Base-by-base conservation (phyloP, 2,888 invertebrate species). In the Labia minor region DNA sequence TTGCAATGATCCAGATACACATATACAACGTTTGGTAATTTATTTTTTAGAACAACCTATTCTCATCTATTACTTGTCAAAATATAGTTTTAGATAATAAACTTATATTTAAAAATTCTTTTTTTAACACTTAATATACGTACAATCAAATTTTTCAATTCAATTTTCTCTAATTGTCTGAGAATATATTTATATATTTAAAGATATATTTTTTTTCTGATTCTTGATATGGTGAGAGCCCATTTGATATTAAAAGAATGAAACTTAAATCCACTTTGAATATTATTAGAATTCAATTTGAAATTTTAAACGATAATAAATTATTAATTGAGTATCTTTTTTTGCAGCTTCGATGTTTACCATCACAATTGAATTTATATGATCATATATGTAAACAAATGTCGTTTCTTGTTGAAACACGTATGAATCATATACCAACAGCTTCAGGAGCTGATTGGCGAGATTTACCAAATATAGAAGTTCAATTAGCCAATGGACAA, bases 371-470 rank as follows among this genome's bases (percentile, higher is more conserved):
- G 1, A 26, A 3, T 26, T 26, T 26, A 26, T 78, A 83, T 8
- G 92, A 92, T 75, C 92, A 93, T 73, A 83, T 91, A 69, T 91
- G 90, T 75, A 92, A 92, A 75, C 88, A 90, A 73, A 89, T 92
- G 89, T 86, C 87, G 37, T 83, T 89, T 0, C 76, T 92, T 33
- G 88, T 91, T 1, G 88, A 86, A 76, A 89, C 89, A 0, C 82
- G 92, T 67, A 90, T 93, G 74, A 78, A 82, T 19, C 82, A 89
- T 69, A 85, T 93, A 67, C 92, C 92, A 0, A 83, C 84, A 0
- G 80, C 81, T 1, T 83, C 86, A 0, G 92, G 90, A 1, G 86
- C 90, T 0, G 92, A 93, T 76, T 93, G 93, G 93, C 81, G 92
- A 62, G 91, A 92, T 76, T 79, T 93, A 20, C 92, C 93, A 0